Base-by-base conservation (phyloP, 2,888 invertebrate genomes). In the Amphipoea oculea region DNA sequence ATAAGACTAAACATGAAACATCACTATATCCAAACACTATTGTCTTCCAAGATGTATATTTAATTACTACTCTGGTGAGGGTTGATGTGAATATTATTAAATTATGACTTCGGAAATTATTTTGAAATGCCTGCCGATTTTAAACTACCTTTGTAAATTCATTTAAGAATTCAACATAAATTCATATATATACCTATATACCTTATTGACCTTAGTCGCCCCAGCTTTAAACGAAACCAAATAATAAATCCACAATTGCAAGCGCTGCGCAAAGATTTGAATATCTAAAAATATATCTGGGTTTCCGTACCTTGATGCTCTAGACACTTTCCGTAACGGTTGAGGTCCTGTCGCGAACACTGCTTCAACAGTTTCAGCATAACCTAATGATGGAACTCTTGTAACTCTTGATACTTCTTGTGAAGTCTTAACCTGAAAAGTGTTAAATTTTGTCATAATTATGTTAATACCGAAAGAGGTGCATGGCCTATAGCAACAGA, bases 331-430 rank as follows among this genome's bases (percentile, higher is more conserved):
- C 79, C 96, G 93, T 29, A 97, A 90, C 77, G 93, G 92, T 48
- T 91, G 91, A 11, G 98, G 98, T 51, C 98, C 98, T 14, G 97
- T 97, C 0, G 96, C 96, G 85, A 98, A 97, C 6, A 97, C 97
- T 29, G 97, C 97, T 91, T 98, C 98, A 29, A 97, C 97, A 2
- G 98, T 97, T 89, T 97, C 97, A 17, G 98, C 97, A 91, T 98
- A 98, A 73, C 97, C 98, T 86, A 98, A 88, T 1, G 96, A 96
- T 14, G 97, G 97, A 9, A 95, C 95, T 91, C 94, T 94, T 40
- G 97, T 94, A 11, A 98, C 94, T 91, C 88, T 94, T n/a, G 96
- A 95, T 0, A 97, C 96, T 76, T 96, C 96, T 93, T 97, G 96
- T 67, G 97, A 97, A 60, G 96, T 96, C 93, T 96, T 96, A 2